These are phyloP conservation scores for Drosophila eugracilis DNA, from an alignment of 1,140 invertebrate genomes.

Conservation along the genomic window DNA sequence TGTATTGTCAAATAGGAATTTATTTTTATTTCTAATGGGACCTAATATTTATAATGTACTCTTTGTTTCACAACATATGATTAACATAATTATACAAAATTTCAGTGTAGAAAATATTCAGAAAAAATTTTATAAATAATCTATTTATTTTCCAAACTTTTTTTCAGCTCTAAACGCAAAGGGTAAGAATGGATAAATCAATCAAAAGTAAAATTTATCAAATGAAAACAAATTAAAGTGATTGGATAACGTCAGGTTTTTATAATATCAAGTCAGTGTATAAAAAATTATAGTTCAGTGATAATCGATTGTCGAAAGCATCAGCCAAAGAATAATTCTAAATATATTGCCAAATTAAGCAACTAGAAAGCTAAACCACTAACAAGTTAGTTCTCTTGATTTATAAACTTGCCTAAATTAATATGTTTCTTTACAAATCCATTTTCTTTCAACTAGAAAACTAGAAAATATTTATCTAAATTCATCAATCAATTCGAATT, in stretches of 20 bases:
- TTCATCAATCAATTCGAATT: no score
- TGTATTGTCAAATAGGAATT: no score
- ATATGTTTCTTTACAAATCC: no score
- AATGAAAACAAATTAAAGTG: constrained; percentile 23
- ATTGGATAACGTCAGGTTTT: constrained; percentile 3
- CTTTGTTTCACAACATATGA: neutral
- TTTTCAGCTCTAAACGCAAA: constrained; percentile 61
- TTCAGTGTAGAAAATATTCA: constrained; percentile 10
- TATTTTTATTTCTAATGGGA: no score
- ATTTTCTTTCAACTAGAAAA: no score
- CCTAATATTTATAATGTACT: no score
- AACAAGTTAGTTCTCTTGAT: no score
- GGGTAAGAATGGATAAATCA: constrained; percentile 71
- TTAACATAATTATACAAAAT: neutral
- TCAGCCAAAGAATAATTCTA: neutral
- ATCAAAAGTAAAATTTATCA: constrained; percentile 10
- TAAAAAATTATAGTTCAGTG: constrained; percentile 11
- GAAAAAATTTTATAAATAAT: constrained; percentile 10
- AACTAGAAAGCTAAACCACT: constrained; percentile 29
- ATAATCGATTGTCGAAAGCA: neutral
- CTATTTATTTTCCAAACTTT: constrained; percentile 11
- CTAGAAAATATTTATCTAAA: no score
- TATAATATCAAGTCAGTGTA: constrained; percentile 22
- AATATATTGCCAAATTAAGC: constrained; percentile 18
- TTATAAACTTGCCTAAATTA: no score